A percentile compares a stretch with the other conserved stretches of the same genome.
Evolutionary conservation across 2,797 vertebrate genomes (phyloP).

Genomic region (Anguilla pacifica): DNA sequence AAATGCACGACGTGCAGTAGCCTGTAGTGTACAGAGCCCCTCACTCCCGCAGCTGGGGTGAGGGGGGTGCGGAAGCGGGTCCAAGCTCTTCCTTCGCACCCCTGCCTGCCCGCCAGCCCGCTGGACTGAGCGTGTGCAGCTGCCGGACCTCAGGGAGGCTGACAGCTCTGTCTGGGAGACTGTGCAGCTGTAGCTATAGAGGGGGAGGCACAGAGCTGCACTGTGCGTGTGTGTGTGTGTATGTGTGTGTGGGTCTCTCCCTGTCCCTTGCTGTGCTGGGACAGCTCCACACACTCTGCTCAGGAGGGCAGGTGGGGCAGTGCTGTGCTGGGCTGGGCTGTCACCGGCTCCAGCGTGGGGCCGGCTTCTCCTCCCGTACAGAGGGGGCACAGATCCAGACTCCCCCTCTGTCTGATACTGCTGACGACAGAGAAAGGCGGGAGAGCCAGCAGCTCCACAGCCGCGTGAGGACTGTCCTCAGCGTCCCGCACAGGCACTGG

Average conservation of each 20-base stretch:
- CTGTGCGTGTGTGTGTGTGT: not conserved
- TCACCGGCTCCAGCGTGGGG: not conserved
- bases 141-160: constrained; percentile 2
- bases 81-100: not conserved
- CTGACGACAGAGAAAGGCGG: constrained; percentile 1
- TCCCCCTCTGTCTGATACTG: not conserved
- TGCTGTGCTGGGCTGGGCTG: not conserved
- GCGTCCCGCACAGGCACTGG: not conserved
- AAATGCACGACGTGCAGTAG: not conserved
- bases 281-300: not conserved
- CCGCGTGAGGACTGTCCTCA: not conserved
- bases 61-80: not conserved
- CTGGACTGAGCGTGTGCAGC: not conserved
- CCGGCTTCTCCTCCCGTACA: not conserved
- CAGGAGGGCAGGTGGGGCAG: not conserved
- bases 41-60: not conserved
- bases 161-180: constrained; percentile 46
- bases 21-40: not conserved
- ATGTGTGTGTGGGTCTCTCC: not conserved
- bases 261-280: not conserved
- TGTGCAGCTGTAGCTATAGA: constrained; percentile 20
- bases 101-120: not conserved
- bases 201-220: not conserved
- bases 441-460: not conserved
- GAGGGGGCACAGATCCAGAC: not conserved